Base-by-base conservation (phyloP, 2,797 vertebrate species). In the Martes flavigula region DNA sequence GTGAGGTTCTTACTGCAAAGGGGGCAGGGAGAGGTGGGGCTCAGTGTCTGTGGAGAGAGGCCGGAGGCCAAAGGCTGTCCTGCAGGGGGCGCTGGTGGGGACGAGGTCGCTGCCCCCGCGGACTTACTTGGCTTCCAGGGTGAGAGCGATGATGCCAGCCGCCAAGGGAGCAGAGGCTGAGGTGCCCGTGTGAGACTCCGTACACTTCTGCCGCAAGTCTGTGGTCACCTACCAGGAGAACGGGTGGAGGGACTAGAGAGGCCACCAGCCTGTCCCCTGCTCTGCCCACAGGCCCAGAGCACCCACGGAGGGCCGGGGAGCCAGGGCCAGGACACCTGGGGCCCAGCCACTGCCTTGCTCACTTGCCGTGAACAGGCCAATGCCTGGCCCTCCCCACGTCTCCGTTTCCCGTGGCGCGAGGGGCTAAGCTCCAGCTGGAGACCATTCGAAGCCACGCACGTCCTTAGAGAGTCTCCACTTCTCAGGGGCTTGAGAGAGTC, bases 151-250 rank as follows among this genome's bases (percentile, higher is more conserved):
- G 98, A 99, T 99, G 97, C 99, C 99, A 0, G 99, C 99, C 0
- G 99, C 99, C 98, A 99, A 98, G 0, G 99, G 99, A 0, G 99
- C 99, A 0, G 99, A 99, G 87, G 99, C 99, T 0, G 99, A 99
- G 0, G 99, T 99, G 73, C 99, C 99, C 0, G 99, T 99, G 99
- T 99, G 99, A 0, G 99, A 99, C 87, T 99, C 99, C 0, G 99
- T 99, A 98, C 99, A 99, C 94, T 99, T 99, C 98, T 99, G 99
- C 88, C 99, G 99, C 93, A 99, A 99, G 98, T 99, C 99, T 32
- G 99, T 99, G 0, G 99, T 99, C 97, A 99, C 99, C 99, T 97
- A 75, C 9, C 25, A 40, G 70, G 88, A 46, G 38, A n/a, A 72
- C 58, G 4, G 14, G 40, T 1, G 10, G 23, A 15, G 2, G 66